Base-by-base conservation (phyloP, 1,140 invertebrate species). In the Drosophila burlai region DNA sequence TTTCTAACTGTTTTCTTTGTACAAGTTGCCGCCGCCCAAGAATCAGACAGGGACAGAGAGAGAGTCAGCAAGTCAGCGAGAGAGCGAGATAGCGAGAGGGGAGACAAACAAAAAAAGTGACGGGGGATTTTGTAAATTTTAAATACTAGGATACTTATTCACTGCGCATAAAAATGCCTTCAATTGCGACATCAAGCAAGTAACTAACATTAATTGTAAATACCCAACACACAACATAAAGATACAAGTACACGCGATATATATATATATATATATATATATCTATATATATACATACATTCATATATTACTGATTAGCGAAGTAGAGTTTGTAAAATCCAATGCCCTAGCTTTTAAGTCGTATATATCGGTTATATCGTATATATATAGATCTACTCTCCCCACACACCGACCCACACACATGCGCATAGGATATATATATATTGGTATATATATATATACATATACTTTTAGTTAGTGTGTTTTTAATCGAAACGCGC, bases 91-190 rank as follows among this genome's bases (percentile, higher is more conserved):
- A 57, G 54, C 46, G 72, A 65, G 36, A 42, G 52, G 18, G 18
- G 18, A 55, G 18, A 38, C 34, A 55, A 16, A 36, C 5, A 52
- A 31, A 16, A 21, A 21, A 7, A 26, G 4, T 36, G 34, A 8
- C n/a, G 21, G 46, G 11, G 18, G 31, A 64, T 75, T 75, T 75
- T 75, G 72, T 75, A 75, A 63, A 77, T 77, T 77, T 69, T 77
- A 66, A 54, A 65, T 66, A 76, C 21, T 76, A 76, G 36, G 34
- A 75, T 76, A 75, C 47, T 69, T 62, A 80, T 66, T 76, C 55
- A 83, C 69, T 79, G 80, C 83, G 83, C 83, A 86, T 87, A 83
- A 77, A 89, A 85, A 85, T 90, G 85, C 84, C 85, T 89, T 90
- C 65, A 66, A 80, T 84, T 79, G 84, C 80, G 77, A 80, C 59